phyloP scores from a whole-genome alignment of 2,113 vertebrate genomes.

The Steatornis caripensis region DNA sequence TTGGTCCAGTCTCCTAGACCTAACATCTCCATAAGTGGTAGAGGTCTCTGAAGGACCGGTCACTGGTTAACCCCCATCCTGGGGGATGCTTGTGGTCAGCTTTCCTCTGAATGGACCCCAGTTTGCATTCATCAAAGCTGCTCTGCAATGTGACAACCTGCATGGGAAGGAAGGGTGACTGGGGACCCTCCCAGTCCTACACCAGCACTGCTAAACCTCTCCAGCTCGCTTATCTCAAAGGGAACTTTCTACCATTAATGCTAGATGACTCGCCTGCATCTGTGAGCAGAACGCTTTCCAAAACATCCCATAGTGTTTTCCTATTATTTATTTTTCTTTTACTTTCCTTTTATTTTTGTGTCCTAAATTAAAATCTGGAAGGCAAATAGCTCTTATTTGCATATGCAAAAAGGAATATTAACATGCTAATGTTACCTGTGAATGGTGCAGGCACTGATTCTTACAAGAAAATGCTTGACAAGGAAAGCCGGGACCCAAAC shows the following conservation, averaged over 20 bases:
- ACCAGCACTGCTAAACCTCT: not conserved
- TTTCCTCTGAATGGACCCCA: not conserved
- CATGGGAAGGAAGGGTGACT: not conserved
- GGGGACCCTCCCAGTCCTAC: not conserved
- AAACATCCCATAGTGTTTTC: not conserved
- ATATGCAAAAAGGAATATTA: not conserved
- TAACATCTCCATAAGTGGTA: not conserved
- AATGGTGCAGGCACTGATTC: not conserved
- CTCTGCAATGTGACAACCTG: not conserved
- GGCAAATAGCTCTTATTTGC: not conserved
- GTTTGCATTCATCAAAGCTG: not conserved
- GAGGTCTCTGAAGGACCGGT: not conserved
- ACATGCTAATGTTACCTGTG: not conserved
- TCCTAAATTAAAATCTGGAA: not conserved
- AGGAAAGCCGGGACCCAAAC: not conserved
- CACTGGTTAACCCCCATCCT: not conserved
- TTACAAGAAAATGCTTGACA: not conserved
- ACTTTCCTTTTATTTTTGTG: not conserved
- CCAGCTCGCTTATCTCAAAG: not conserved
- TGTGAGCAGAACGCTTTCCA: not conserved
- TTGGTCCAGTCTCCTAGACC: too few species aligned
- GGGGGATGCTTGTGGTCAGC: not conserved
- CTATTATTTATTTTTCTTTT: too few species aligned
- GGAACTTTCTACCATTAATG: not conserved
- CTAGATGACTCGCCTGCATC: rapidly evolving